Percentiles rank a stretch among this genome's conserved stretches.
These are phyloP conservation scores for Campylorhamphus procurvoides DNA, from an alignment of 2,113 vertebrate species.

Conservation along the genomic window DNA sequence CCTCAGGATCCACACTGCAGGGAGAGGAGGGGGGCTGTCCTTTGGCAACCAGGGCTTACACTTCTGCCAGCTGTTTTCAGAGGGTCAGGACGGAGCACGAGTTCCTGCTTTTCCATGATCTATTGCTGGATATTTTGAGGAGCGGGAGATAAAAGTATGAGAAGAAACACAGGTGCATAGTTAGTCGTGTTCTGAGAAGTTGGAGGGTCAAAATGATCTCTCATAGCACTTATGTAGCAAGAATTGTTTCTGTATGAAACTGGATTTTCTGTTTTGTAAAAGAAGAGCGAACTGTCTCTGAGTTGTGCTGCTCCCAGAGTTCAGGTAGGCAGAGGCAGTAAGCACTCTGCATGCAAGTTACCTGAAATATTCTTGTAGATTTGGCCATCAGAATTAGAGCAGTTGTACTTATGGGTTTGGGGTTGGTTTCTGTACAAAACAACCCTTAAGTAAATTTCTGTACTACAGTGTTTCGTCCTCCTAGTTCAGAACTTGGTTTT, in stretches of 20 bases:
- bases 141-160: not conserved
- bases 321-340: not conserved
- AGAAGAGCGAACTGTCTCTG: not conserved
- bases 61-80: not conserved
- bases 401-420: not conserved
- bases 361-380: not conserved
- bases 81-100: accelerated
- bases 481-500: not conserved
- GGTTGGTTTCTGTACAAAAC: not conserved
- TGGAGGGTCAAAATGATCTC: not conserved
- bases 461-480: not conserved
- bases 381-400: not conserved
- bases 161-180: not conserved
- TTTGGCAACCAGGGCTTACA: not conserved
- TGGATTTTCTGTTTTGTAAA: not conserved
- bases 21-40: not conserved
- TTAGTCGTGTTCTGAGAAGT: not conserved
- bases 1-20: not conserved
- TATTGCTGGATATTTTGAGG: not conserved
- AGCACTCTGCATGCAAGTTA: not conserved
- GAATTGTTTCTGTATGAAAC: not conserved
- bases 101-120: not conserved
- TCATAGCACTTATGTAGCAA: not conserved
- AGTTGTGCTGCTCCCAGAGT: not conserved
- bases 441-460: not conserved